Evolutionary conservation across 1,140 invertebrate species (phyloP), one percentile per base, ranked within the genome.

Genomic region (Brachionus koreanus): DNA sequence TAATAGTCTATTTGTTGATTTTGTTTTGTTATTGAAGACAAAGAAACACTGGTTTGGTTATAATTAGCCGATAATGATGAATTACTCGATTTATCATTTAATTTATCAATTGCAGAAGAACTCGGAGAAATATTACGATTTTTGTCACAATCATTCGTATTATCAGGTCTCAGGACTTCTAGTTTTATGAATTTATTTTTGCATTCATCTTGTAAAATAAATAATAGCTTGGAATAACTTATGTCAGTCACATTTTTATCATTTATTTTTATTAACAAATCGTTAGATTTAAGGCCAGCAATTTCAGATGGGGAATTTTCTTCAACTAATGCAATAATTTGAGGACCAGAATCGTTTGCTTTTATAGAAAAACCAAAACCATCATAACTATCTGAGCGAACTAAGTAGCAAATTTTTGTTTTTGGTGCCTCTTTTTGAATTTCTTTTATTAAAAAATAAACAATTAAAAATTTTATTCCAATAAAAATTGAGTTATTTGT

Each of bases 191-290:
- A 19, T 25, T 9, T 57, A 9, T 57, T 57, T 19, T 57, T 23
- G 49, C 49, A 57, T 69, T 33, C 25, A 10, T 29, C 10, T 43
- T 69, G n/a, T n/a, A 69, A n/a, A 43, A 69, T 16, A 37, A 0
- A 7, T 69, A 69, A 16, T 1, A 43, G 35, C 25, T 33, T 69
- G 6, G 10, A 7, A 69, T 33, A 69, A 69, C 9, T n/a, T 19
- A 16, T 43, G 4, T 43, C 67, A 7, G 39, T 4, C 12, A 76
- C 74, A 43, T 29, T 49, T 57, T 49, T 5, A 7, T 76, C 19
- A 76, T 76, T 76, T 12, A 76, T 42, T 33, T 42, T 35, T 13
- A 76, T 35, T 16, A 76, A 25, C 19, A 39, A 57, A 76, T 76
- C 74, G 1, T 42, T 43, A n/a, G 29, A 7, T 33, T 42, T 35